Percentiles rank a stretch among this genome's conserved stretches.
Evolutionary conservation across 1,140 invertebrate species (phyloP).

Genomic region (Bactericera cockerelli): DNA sequence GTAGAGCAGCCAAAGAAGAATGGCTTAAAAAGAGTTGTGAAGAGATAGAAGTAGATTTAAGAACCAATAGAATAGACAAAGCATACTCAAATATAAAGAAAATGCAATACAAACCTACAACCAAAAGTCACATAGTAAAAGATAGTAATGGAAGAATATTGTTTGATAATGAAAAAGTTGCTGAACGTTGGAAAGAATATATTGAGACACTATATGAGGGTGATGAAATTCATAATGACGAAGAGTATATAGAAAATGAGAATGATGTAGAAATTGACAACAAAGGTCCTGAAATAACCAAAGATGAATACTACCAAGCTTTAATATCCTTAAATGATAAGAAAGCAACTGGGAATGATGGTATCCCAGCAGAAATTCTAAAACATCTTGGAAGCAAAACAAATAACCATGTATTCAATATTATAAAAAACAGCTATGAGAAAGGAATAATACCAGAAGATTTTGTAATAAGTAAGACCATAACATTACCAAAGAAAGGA

Average conservation of each 20-base stretch:
- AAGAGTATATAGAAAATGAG: conserved; percentile 11
- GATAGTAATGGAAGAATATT: background rate
- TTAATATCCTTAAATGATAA: conserved; percentile 4
- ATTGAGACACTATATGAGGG: conserved; percentile 5
- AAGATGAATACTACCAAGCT: conserved; percentile 6
- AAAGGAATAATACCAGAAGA: conserved; percentile 7
- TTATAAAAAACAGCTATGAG: conserved; percentile 11
- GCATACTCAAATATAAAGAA: conserved; percentile 9
- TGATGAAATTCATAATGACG: conserved; percentile 9
- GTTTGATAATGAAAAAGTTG: conserved; percentile 10
- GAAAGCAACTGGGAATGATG: conserved; percentile 9
- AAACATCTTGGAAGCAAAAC: conserved; percentile 9
- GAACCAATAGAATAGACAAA: conserved; percentile 10
- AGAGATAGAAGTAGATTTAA: conserved; percentile 12
- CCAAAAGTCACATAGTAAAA: conserved; percentile 11
- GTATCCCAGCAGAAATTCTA: conserved; percentile 10
- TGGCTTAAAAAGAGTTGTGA: conserved; percentile 10
- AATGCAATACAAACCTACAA: conserved; percentile 5
- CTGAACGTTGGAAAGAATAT: conserved; percentile 9
- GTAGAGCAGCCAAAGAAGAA: conserved; percentile 7
- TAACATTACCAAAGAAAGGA: conserved; percentile 12
- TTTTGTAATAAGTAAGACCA: conserved; percentile 10
- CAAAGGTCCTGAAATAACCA: conserved; percentile 10
- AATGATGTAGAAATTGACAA: conserved; percentile 4
- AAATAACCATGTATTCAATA: conserved; percentile 6